Conservation (phyloP, 2,888 invertebrate species). For the Chelonus formosanus region DNA sequence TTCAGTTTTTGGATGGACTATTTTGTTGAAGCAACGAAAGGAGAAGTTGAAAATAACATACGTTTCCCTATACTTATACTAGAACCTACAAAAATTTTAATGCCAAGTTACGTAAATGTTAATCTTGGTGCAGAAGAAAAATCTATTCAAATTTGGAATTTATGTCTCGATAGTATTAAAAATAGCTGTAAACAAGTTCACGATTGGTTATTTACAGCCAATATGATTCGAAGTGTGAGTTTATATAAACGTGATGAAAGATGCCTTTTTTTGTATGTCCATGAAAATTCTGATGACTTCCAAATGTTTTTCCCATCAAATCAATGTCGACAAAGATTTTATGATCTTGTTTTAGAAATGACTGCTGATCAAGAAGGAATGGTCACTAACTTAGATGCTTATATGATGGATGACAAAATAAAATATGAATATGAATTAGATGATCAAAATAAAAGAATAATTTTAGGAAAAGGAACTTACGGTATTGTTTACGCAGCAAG, state of each 20-base stretch:
- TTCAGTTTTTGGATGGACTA: slow-evolving; percentile 99
- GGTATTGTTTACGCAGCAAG: slow-evolving; percentile 94
- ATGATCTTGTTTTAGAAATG: slow-evolving; percentile 85
- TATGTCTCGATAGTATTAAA: slow-evolving; percentile 81
- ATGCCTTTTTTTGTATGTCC: slow-evolving; percentile 95
- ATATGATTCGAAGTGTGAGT: slow-evolving; percentile 88
- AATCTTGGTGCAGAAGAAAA: slow-evolving; percentile 95
- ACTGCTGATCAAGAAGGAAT: slow-evolving; percentile 86
- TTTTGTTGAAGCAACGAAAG: slow-evolving; percentile 92
- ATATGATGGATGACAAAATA: slow-evolving; percentile 77
- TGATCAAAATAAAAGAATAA: slow-evolving; percentile 83
- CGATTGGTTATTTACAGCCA: slow-evolving; percentile 92
- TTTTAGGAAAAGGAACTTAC: slow-evolving; percentile 95
- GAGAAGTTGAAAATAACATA: slow-evolving; percentile 81
- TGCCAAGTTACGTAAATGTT: slow-evolving; percentile 96
- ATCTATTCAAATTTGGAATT: slow-evolving; percentile 87
- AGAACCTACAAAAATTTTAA: slow-evolving; percentile 90
- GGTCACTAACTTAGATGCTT: slow-evolving; percentile 79
- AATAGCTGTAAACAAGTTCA: slow-evolving; percentile 85
- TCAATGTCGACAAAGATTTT: slow-evolving; percentile 82
- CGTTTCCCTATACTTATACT: slow-evolving; percentile 89
- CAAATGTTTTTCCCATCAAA: slow-evolving; percentile 97
- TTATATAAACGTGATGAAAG: slow-evolving; percentile 95
- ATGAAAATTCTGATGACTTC: slow-evolving; percentile 98
- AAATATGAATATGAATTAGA: slow-evolving; percentile 96